These are phyloP conservation scores for Enteromius anoplus DNA, from an alignment of 2,797 vertebrate genomes.

Conservation along the genomic window DNA sequence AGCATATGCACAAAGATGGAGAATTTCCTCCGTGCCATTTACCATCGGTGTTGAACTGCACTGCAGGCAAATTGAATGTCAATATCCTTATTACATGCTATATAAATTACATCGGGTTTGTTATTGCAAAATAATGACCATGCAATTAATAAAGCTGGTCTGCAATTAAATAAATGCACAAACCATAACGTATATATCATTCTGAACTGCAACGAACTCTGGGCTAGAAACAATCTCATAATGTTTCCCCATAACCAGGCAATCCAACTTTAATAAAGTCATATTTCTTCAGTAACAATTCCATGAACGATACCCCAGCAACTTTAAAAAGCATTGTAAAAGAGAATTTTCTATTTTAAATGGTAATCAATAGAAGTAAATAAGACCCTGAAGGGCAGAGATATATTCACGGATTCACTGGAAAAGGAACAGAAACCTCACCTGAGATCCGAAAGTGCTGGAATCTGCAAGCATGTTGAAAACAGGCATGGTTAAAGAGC, in stretches of 20 bases:
- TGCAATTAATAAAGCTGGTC: slow-evolving; percentile 3
- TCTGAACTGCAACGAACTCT: slow-evolving; percentile 1
- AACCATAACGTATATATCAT: slow-evolving; percentile 23
- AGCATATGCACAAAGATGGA: background rate
- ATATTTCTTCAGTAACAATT: background rate
- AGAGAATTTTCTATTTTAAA: background rate
- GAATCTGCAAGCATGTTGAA: slow-evolving; percentile 95
- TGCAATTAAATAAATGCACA: slow-evolving; percentile 33
- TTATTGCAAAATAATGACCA: slow-evolving; percentile 39
- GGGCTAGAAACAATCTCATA: background rate
- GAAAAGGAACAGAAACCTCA: slow-evolving; percentile 72
- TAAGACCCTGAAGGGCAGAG: background rate
- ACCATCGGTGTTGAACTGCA: slow-evolving; percentile 15
- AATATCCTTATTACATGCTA: slow-evolving; percentile 3
- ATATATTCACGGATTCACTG: background rate
- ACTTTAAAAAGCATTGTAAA: background rate
- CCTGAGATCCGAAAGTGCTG: slow-evolving; percentile 85
- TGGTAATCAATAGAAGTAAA: slow-evolving; percentile 1
- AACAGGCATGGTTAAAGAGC: slow-evolving; percentile 86
- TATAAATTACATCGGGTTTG: slow-evolving; percentile 36
- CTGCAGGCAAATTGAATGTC: slow-evolving; percentile 15
- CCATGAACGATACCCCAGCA: background rate
- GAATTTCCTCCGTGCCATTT: slow-evolving; percentile 2
- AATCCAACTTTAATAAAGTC: slow-evolving; percentile 21
- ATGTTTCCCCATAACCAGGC: background rate